Evolutionary conservation across 2,888 invertebrate genomes (phyloP).

Genomic region (Dioctria rufipes): DNA sequence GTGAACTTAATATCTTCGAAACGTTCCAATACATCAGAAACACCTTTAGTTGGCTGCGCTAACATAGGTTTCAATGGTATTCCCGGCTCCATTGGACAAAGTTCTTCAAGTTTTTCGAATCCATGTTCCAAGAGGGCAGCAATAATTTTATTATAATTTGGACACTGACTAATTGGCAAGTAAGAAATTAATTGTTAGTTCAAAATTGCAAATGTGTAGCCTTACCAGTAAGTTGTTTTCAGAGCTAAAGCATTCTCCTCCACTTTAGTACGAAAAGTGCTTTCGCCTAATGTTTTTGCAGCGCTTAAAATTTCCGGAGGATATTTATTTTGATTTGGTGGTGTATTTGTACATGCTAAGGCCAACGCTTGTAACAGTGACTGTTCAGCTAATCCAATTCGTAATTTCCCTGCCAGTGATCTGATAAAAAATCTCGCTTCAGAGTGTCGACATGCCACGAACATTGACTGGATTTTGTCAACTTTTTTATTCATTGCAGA

Average conservation of each 20-base stretch:
- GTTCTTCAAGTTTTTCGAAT: slow-evolving; percentile 79
- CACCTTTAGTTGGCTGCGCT: slow-evolving; percentile 97
- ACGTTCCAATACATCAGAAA: slow-evolving; percentile 86
- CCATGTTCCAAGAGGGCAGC: slow-evolving; percentile 85
- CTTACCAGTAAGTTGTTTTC: slow-evolving; percentile 93
- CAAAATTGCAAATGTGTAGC: slow-evolving; percentile 26
- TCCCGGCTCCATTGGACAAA: slow-evolving; percentile 91
- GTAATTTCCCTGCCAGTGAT: slow-evolving; percentile 92
- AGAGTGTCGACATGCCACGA: slow-evolving; percentile 90
- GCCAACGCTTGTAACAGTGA: slow-evolving; percentile 93
- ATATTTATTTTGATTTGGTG: slow-evolving; percentile 77
- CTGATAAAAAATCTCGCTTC: slow-evolving; percentile 93
- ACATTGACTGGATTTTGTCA: slow-evolving; percentile 90
- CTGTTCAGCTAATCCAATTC: slow-evolving; percentile 98
- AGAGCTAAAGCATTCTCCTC: slow-evolving; percentile 83
- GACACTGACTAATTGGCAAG: slow-evolving; percentile 84
- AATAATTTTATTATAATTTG: slow-evolving; percentile 90
- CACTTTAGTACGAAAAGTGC: slow-evolving; percentile 81
- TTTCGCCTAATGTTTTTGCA: slow-evolving; percentile 76
- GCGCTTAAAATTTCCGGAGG: slow-evolving; percentile 78
- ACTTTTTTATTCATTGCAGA: slow-evolving; percentile 87
- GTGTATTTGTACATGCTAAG: slow-evolving; percentile 85
- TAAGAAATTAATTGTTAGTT: background rate
- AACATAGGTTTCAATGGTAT: slow-evolving; percentile 98
- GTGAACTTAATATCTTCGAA: slow-evolving; percentile 92